These are phyloP conservation scores for Amphibalanus amphitrite DNA, from an alignment of 1,140 invertebrate genomes.

Conservation along the genomic window DNA sequence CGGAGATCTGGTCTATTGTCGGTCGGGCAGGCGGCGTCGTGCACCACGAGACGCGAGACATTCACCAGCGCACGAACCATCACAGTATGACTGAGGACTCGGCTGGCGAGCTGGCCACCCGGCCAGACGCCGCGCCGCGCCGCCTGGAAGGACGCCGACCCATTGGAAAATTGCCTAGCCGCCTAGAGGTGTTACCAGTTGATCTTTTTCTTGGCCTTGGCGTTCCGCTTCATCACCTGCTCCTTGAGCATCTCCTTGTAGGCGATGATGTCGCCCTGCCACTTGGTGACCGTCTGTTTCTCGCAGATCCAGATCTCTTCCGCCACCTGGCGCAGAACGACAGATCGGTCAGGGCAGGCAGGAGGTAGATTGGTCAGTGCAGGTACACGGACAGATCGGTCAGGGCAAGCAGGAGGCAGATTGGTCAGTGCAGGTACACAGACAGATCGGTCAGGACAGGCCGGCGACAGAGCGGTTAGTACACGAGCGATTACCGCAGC, in stretches of 20 bases:
- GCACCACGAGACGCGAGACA: too few species aligned
- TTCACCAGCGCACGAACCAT: too few species aligned
- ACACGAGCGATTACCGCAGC: too few species aligned
- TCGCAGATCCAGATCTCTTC: conserved; percentile 99
- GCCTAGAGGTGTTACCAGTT: not conserved
- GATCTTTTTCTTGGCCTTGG: conserved; percentile 19
- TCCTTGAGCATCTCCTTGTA: conserved; percentile 90
- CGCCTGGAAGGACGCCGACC: not conserved
- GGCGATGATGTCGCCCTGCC: conserved; percentile 83
- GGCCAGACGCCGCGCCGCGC: too few species aligned
- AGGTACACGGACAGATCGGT: conserved; percentile 1
- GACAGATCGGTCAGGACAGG: not conserved
- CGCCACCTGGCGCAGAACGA: conserved; percentile 51
- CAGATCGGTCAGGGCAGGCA: not conserved
- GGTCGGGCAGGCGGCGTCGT: too few species aligned
- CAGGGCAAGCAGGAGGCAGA: too few species aligned
- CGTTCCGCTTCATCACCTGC: conserved; percentile 40
- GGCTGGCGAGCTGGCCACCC: too few species aligned
- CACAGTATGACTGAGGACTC: too few species aligned
- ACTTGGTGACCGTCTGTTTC: conserved; percentile 87
- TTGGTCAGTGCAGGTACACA: too few species aligned
- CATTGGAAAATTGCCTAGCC: not conserved
- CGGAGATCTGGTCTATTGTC: too few species aligned
- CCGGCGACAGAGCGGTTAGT: too few species aligned
- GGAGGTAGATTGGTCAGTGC: too few species aligned